Evolutionary conservation across 2,113 vertebrate genomes (phyloP).

Genomic region (Aspiorhynchus laticeps): DNA sequence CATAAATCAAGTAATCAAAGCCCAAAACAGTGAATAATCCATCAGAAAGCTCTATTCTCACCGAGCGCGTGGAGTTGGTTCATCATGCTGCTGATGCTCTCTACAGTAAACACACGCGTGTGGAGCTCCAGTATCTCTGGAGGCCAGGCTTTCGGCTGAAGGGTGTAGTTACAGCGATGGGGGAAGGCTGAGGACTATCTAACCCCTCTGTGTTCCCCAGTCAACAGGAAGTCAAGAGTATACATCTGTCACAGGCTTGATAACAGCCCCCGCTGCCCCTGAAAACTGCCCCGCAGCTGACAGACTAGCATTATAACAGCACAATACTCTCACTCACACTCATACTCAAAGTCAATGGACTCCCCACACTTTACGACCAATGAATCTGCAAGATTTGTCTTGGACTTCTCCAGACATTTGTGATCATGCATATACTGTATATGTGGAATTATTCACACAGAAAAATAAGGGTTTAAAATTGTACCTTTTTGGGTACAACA

Average conservation of each 20-base stretch:
- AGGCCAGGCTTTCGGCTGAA: slow-evolving; percentile 73
- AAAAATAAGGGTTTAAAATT: too few species aligned
- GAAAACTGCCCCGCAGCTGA: neutral
- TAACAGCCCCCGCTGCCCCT: slow-evolving; percentile 66
- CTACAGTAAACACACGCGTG: slow-evolving; percentile 29
- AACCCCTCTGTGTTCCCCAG: slow-evolving; percentile 69
- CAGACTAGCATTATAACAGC: neutral
- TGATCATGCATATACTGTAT: too few species aligned
- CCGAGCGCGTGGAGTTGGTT: slow-evolving; percentile 35
- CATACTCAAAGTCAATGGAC: too few species aligned
- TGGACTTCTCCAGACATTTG: too few species aligned
- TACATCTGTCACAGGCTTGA: slow-evolving; percentile 74
- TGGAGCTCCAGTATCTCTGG: slow-evolving; percentile 70
- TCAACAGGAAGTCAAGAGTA: slow-evolving; percentile 73
- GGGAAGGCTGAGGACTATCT: slow-evolving; percentile 52
- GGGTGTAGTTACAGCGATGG: slow-evolving; percentile 63
- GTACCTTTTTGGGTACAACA: too few species aligned
- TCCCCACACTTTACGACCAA: too few species aligned
- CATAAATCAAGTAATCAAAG: neutral
- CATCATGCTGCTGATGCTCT: slow-evolving; percentile 34
- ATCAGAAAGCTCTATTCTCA: slow-evolving; percentile 31
- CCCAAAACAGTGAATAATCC: neutral
- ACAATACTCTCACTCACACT: neutral
- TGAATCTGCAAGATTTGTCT: too few species aligned
- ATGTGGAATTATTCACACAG: too few species aligned